Evolutionary conservation across 2,888 invertebrate genomes (phyloP).

Genomic region (Hofmannophila pseudospretella): DNA sequence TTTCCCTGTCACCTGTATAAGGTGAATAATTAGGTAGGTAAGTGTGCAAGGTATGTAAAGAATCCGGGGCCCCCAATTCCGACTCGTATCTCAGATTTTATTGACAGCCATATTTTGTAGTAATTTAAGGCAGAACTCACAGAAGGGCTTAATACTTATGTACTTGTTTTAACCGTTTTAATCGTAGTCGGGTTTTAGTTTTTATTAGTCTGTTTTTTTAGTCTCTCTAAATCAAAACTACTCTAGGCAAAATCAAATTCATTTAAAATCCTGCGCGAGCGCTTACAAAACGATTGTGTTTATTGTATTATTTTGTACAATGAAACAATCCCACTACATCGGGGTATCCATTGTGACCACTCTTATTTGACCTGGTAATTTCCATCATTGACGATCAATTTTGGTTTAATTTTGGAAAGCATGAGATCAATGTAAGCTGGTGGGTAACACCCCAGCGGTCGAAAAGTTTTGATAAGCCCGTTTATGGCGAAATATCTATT

Average conservation of each 20-base stretch:
- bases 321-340: constrained; percentile 35
- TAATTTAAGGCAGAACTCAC: too few species aligned
- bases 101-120: too few species aligned
- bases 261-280: constrained; percentile 33
- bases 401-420: not conserved
- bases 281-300: constrained; percentile 38
- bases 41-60: too few species aligned
- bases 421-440: constrained; percentile 20
- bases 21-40: too few species aligned
- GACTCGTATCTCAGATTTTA: too few species aligned
- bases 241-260: constrained; percentile 16
- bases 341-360: constrained; percentile 19
- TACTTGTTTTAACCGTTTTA: too few species aligned
- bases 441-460: constrained; percentile 17
- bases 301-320: constrained; percentile 38
- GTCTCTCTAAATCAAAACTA: constrained; percentile 6
- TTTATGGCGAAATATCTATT: constrained; percentile 40
- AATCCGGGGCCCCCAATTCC: too few species aligned
- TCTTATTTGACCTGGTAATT: constrained; percentile 11
- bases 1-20: too few species aligned
- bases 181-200: too few species aligned
- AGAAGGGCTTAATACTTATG: too few species aligned
- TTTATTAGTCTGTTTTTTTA: not conserved
- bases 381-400: not conserved
- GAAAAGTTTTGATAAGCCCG: constrained; percentile 31